phyloP scores from a whole-genome alignment of 2,113 vertebrate genomes.

The Cervus canadensis region DNA sequence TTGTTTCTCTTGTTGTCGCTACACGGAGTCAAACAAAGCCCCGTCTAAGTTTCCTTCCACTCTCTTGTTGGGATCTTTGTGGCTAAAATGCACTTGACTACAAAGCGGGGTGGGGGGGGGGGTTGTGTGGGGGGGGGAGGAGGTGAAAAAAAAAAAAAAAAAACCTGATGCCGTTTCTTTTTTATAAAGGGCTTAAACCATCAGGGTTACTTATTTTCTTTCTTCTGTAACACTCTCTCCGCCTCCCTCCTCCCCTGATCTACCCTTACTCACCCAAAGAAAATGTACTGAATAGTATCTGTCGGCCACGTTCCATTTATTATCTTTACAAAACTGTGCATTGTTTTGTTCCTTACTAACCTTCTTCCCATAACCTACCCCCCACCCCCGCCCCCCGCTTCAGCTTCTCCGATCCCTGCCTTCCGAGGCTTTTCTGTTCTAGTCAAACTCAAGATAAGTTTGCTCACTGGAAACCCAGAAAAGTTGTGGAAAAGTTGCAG shows the following conservation, averaged over 20 bases:
- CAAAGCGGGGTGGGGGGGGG: conserved; percentile 43
- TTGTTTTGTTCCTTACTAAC: conserved; percentile 35
- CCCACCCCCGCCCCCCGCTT: not conserved
- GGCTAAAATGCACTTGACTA: conserved; percentile 81
- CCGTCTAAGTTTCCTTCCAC: conserved; percentile 88
- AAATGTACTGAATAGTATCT: conserved; percentile 38
- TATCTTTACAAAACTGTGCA: conserved; percentile 33
- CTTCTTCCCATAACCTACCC: not conserved
- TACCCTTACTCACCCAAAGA: conserved; percentile 41
- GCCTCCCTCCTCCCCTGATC: conserved; percentile 26
- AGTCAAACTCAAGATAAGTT: not conserved
- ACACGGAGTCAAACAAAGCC: conserved; percentile 90
- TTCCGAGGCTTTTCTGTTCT: not conserved
- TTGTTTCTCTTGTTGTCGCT: conserved; percentile 91
- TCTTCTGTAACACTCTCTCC: conserved; percentile 50
- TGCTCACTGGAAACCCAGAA: not conserved
- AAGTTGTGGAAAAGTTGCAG: conserved; percentile 23
- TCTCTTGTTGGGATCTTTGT: conserved; percentile 85
- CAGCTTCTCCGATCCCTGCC: not conserved
- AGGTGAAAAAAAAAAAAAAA: too few relatives aligned
- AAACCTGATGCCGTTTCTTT: too few relatives aligned
- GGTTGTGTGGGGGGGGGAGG: too few relatives aligned
- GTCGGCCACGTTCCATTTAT: conserved; percentile 60
- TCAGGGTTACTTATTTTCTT: conserved; percentile 68
- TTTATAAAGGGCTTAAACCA: not conserved